These are phyloP conservation scores for Sinocyclocheilus grahami DNA, from an alignment of 2,113 vertebrate genomes.

Conservation along the genomic window DNA sequence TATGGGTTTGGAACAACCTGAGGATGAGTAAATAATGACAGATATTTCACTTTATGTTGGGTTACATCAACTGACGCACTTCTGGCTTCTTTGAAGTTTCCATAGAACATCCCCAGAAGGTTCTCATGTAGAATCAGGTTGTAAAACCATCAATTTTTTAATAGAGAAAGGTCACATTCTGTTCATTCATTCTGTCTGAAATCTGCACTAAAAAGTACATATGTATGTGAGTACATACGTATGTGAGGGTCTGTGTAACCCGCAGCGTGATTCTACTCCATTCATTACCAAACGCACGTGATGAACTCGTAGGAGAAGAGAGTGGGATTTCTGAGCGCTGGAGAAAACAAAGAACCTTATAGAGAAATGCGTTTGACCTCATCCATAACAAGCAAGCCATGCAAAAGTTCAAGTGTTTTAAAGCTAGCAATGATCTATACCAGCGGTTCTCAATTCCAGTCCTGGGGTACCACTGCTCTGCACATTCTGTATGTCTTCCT, in stretches of 20 bases:
- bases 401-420: conserved; percentile 30
- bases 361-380: conserved; percentile 29
- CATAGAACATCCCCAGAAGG: too few relatives aligned
- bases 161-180: not conserved
- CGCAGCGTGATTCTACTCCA: conserved; percentile 42
- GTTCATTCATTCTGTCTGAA: not conserved
- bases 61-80: too few relatives aligned
- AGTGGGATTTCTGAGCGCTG: conserved; percentile 58
- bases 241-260: conserved; percentile 20
- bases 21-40: too few relatives aligned
- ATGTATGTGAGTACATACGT: not conserved
- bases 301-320: conserved; percentile 55
- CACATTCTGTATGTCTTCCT: too few relatives aligned
- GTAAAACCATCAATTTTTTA: not conserved
- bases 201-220: not conserved
- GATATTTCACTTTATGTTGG: too few relatives aligned
- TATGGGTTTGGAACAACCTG: too few relatives aligned
- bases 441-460: too few relatives aligned
- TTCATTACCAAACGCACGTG: conserved; percentile 45
- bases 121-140: too few relatives aligned
- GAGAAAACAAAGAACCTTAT: conserved; percentile 48
- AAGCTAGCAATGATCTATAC: not conserved
- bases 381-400: conserved; percentile 26
- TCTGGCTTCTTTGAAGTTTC: too few relatives aligned
- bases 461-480: too few relatives aligned